phyloP scores from a whole-genome alignment of 2,113 vertebrate genomes.

The Chlamydotis undulata region DNA sequence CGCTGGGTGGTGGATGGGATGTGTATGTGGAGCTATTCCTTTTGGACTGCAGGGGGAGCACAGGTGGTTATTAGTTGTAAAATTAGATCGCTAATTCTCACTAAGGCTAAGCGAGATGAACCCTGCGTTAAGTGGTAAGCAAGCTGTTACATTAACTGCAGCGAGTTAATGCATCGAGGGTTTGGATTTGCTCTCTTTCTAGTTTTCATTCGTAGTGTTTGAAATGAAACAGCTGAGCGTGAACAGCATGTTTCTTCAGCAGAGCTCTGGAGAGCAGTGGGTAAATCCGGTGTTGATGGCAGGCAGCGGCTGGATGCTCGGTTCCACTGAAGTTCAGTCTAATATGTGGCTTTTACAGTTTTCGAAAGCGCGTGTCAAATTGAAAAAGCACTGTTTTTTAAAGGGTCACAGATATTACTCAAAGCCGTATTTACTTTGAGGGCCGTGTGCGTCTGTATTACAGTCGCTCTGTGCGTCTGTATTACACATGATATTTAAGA shows the following conservation, averaged over 20 bases:
- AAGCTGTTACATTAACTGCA: not conserved
- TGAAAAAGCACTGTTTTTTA: not conserved
- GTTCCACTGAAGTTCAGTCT: not conserved
- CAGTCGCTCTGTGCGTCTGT: not conserved
- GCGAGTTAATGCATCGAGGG: not conserved
- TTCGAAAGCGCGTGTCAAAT: rapidly evolving
- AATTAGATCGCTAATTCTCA: not conserved
- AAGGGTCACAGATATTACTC: not conserved
- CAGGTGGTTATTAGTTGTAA: not conserved
- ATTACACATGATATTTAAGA: not conserved
- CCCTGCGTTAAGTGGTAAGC: not conserved
- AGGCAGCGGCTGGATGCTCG: not conserved
- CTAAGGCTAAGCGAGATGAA: not conserved
- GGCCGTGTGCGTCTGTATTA: not conserved
- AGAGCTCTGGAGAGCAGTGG: not conserved
- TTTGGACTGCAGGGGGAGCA: conserved; percentile 15
- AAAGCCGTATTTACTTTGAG: not conserved
- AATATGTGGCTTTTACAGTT: not conserved
- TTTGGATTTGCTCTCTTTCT: not conserved
- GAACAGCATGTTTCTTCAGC: not conserved
- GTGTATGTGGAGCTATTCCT: not conserved
- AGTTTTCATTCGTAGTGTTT: not conserved
- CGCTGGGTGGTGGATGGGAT: not conserved
- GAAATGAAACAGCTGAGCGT: too few species aligned
- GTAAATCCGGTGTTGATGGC: not conserved